Evolutionary conservation across 2,888 invertebrate species (phyloP), one percentile per base, ranked within the genome.

Genomic region (Strigamia transsilvanica): DNA sequence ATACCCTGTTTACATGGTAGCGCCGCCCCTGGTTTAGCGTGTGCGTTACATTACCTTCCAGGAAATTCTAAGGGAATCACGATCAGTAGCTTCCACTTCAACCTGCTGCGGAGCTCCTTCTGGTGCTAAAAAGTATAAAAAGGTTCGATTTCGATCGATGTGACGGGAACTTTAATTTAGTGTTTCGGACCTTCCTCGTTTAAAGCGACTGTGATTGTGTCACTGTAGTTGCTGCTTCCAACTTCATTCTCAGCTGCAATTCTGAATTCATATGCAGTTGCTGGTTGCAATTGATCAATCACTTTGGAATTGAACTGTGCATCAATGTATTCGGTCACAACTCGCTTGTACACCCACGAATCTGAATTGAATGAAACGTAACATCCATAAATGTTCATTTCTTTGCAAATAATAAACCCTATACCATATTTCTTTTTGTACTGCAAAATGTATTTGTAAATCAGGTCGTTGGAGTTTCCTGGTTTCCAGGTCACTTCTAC

Each of bases 41-140:
- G n/a, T n/a, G n/a, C n/a, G n/a, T n/a, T n/a, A n/a, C n/a, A n/a
- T 21, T 80, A 80, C 80, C 23, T 80, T 80, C 80, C 80, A 80
- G n/a, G 80, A 80, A n/a, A 80, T 51, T 46, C 80, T 41, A 13
- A 80, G 32, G n/a, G 46, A 23, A 23, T 80, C 21, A 18, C 46
- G 80, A 80, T 80, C 80, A 27, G 46, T 32, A 13, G 80, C 80
- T 38, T 80, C 80, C 21, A 80, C 46, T 80, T 80, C 80, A 18
- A 80, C 80, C 18, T 80, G 21, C 21, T 80, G 80, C 12, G 80
- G 80, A 12, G 46, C 9, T 42, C 80, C 80, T 18, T 42, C 51
- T 46, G 80, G 80, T 21, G 80, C 80, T 80, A 23, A 46, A 80
- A 42, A 18, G 13, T 61, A 9, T 0, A 23, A 9, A 18, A 5